These are phyloP conservation scores for Synanthedon andrenaeformis DNA, from an alignment of 2,888 invertebrate species.

Conservation along the genomic window DNA sequence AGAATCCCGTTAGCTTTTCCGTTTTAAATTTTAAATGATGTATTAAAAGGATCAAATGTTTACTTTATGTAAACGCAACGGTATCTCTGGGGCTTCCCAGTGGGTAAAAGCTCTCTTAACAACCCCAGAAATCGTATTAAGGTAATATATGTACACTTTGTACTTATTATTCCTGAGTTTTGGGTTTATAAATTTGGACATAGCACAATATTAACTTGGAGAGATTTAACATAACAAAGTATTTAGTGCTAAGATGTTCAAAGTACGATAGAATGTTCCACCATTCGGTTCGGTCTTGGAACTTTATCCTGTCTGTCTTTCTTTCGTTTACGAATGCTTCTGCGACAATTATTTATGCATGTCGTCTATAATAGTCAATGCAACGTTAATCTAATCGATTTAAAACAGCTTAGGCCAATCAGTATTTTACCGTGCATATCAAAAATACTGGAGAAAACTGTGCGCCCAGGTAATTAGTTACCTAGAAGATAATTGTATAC, in stretches of 20 bases:
- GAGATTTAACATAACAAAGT: neutral
- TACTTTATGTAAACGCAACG: neutral
- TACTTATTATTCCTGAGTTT: too few species aligned
- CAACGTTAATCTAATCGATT: neutral
- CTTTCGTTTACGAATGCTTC: slow-evolving; percentile 41
- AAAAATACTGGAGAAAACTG: too few species aligned
- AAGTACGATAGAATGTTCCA: too few species aligned
- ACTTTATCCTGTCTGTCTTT: too few species aligned
- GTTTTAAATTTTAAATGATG: neutral
- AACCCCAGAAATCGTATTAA: neutral
- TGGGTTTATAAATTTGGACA: too few species aligned
- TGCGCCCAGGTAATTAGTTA: too few species aligned
- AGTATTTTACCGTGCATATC: too few species aligned
- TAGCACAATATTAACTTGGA: neutral
- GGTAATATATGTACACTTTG: neutral
- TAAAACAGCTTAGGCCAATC: too few species aligned
- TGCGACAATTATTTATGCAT: neutral
- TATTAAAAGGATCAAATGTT: neutral
- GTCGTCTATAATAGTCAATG: neutral
- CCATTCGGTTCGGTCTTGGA: too few species aligned
- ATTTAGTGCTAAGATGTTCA: too few species aligned
- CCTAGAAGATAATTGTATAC: too few species aligned
- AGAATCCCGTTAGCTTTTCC: too few species aligned
- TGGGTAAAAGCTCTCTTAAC: neutral
- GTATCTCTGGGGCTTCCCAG: neutral